Percentiles rank a stretch among this genome's conserved stretches.
Evolutionary conservation across 2,888 invertebrate genomes (phyloP).

Genomic region (Nineta flava): DNA sequence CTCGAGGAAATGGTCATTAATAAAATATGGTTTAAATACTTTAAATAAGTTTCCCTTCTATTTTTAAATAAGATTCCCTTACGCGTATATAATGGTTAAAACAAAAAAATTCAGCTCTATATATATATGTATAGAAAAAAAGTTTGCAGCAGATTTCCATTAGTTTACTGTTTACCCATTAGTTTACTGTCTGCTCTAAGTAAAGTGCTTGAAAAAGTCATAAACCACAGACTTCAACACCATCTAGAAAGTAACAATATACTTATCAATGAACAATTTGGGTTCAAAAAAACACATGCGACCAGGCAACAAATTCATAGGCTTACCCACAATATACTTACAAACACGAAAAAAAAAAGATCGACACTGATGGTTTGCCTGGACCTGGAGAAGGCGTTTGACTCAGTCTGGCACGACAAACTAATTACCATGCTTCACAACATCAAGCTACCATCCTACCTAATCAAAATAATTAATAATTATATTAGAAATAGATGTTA

Average conservation of each 20-base stretch:
- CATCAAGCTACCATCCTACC: conserved; percentile 10
- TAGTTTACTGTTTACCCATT: too few relatives aligned
- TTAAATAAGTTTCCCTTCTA: too few relatives aligned
- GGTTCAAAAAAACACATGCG: conserved; percentile 15
- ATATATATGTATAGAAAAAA: too few relatives aligned
- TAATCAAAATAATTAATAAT: conserved; percentile 9
- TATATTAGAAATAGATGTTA: conserved; percentile 10
- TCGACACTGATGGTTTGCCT: conserved; percentile 17
- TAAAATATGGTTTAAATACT: too few relatives aligned
- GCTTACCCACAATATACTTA: conserved; percentile 13
- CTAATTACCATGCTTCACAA: conserved; percentile 13
- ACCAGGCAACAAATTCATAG: conserved; percentile 15
- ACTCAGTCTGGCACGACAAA: conserved; percentile 17
- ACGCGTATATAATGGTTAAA: too few relatives aligned
- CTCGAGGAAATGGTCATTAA: too few relatives aligned
- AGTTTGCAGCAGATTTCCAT: too few relatives aligned
- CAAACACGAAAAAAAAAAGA: conserved; percentile 13
- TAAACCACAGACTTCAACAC: conserved; percentile 9
- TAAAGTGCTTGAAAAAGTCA: conserved; percentile 14
- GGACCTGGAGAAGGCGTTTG: too few relatives aligned
- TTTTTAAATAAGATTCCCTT: too few relatives aligned
- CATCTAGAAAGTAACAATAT: conserved; percentile 5
- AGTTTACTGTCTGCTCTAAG: conserved; percentile 13
- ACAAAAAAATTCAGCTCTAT: too few relatives aligned
- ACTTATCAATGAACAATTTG: conserved; percentile 14